Evolutionary conservation across 2,888 invertebrate genomes (phyloP), one percentile per base, ranked within the genome.

Genomic region (Leucozona laternaria): DNA sequence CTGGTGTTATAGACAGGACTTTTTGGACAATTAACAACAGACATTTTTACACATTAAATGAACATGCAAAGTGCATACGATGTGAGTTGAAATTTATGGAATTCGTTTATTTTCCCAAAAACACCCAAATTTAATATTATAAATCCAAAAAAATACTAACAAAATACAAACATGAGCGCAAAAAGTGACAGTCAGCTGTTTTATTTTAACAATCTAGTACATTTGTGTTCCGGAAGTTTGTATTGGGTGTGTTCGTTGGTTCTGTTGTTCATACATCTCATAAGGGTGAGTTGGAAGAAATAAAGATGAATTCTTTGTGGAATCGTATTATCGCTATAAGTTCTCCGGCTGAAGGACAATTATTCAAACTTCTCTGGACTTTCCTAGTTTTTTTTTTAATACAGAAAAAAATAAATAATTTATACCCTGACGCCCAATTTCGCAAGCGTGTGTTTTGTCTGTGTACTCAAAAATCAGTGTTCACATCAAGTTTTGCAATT

Each of bases 1-100:
- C 91, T 91, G 1, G 92, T 92, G 7, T 89, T 87, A 64, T 90
- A 90, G 3, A 89, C 80, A 0, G 90, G 88, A 80, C 66, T 89
- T 20, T 50, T 79, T 3, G 90, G 88, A 57, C 73, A 82, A 4
- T 80, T 71, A 2, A 83, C 15, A 17, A 20, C 50, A 15, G 66
- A 31, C 66, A 66, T 66, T 45, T 45, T 62, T 3, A 10, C 2
- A 15, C 7, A 37, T 34, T 11, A 3, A 22, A 37, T 8, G 2
- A 60, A 15, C 6, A 15, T 53, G 0, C 20, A 60, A 15, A 2
- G 13, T 53, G 0, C 20, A 20, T 48, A 20, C 4, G 31, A 57
- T 11, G 17, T 31, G 34, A 7, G 2, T 58, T 37, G 17, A 20
- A 11, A 13, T 60, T 37, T 15, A 8, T 4, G 7, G 0, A 22